These are phyloP conservation scores for Dichetophora obliterata DNA, from an alignment of 2,888 invertebrate genomes.

Conservation along the genomic window DNA sequence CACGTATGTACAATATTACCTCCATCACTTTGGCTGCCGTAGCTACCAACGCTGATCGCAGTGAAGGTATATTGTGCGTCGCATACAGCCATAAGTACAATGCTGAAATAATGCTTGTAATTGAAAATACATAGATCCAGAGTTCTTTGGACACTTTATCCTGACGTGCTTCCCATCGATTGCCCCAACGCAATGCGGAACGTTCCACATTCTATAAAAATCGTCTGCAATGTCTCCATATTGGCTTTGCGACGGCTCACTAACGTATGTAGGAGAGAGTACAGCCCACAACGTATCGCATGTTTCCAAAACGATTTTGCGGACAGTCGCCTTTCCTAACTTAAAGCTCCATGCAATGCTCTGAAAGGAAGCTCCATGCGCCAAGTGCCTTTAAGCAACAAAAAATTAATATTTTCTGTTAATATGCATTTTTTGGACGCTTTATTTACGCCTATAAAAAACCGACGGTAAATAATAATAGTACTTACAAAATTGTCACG, in stretches of 20 bases:
- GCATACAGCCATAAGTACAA: slow-evolving; percentile 20
- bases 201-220: slow-evolving; percentile 45
- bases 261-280: slow-evolving; percentile 36
- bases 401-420: neutral
- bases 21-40: slow-evolving; percentile 25
- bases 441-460: neutral
- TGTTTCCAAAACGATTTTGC: slow-evolving; percentile 39
- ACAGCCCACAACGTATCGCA: slow-evolving; percentile 70
- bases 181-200: slow-evolving; percentile 52
- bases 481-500: neutral
- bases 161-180: slow-evolving; percentile 47
- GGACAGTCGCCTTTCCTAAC: slow-evolving; percentile 70
- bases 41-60: slow-evolving; percentile 10
- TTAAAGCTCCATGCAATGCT: slow-evolving; percentile 40
- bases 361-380: slow-evolving; percentile 43
- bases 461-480: neutral
- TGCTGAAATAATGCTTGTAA: slow-evolving; percentile 2
- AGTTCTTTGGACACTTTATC: slow-evolving; percentile 52
- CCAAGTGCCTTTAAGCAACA: slow-evolving; percentile 21
- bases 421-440: too few relatives aligned
- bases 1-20: neutral
- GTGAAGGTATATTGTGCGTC: slow-evolving; percentile 21
- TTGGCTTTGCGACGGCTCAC: slow-evolving; percentile 23
- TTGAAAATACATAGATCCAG: slow-evolving; percentile 26
- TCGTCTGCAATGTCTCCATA: slow-evolving; percentile 27